These are phyloP conservation scores for Lerema accius DNA, from an alignment of 1,140 invertebrate genomes.

Conservation along the genomic window DNA sequence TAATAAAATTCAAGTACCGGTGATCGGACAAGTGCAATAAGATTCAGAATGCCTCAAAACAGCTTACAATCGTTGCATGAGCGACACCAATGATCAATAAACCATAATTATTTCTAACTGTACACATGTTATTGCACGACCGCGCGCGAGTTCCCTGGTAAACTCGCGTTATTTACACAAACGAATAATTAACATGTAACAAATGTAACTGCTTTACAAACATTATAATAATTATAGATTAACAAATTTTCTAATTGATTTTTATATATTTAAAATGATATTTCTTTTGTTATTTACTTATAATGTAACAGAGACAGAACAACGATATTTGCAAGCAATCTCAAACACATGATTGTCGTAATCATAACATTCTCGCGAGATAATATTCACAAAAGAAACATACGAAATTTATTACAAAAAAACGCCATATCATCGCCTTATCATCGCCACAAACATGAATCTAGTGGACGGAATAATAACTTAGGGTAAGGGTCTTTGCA, in stretches of 20 bases:
- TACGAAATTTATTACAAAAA: neutral
- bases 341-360: too few relatives aligned
- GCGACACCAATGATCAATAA: neutral
- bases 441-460: neutral
- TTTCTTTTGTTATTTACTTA: too few relatives aligned
- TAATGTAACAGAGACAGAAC: neutral
- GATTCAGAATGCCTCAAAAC: too few relatives aligned
- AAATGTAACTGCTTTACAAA: neutral
- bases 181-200: constrained; percentile 15
- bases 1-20: too few relatives aligned
- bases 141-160: neutral
- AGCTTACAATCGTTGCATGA: neutral
- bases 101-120: constrained; percentile 1
- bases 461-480: constrained; percentile 19
- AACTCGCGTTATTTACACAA: constrained; percentile 11
- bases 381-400: neutral
- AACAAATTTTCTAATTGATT: neutral
- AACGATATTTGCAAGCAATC: neutral
- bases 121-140: constrained; percentile 22
- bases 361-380: neutral
- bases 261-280: too few relatives aligned
- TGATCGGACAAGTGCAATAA: too few relatives aligned
- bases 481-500: too few relatives aligned
- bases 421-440: too few relatives aligned
- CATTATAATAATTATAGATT: neutral